Conservation (phyloP, 1,140 invertebrate genomes). For the Sitobion miscanthi region DNA sequence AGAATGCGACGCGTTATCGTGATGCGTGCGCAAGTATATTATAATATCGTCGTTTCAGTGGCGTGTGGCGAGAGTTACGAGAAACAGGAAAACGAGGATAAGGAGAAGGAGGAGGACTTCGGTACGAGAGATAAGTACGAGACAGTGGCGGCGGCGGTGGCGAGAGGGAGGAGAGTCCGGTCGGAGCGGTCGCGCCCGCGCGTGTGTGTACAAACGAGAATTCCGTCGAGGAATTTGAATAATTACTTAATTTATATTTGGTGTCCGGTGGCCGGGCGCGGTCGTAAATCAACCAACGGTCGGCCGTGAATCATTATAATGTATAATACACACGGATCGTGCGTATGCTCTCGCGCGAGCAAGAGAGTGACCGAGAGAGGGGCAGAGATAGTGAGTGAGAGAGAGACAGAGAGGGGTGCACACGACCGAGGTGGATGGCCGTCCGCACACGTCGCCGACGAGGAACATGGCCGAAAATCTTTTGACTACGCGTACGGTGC, state of each 20-base stretch:
- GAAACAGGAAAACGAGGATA: background rate
- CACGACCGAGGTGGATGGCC: background rate
- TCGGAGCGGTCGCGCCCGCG: background rate
- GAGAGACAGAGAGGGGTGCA: background rate
- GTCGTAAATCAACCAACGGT: slow-evolving; percentile 50
- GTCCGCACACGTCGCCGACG: background rate
- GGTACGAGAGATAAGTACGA: background rate
- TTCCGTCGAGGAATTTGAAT: slow-evolving; percentile 54
- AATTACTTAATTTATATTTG: slow-evolving; percentile 56
- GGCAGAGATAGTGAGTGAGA: background rate
- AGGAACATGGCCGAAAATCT: slow-evolving; percentile 36
- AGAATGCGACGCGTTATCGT: background rate
- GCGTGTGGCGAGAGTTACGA: background rate
- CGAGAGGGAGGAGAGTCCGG: background rate
- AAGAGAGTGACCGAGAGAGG: background rate
- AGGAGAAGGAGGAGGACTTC: background rate
- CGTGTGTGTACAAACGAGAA: slow-evolving; percentile 29
- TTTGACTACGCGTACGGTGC: background rate
- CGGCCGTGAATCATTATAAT: slow-evolving; percentile 44
- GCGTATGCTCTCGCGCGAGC: background rate
- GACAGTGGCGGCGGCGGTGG: background rate
- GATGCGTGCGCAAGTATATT: background rate
- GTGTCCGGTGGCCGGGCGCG: slow-evolving; percentile 40
- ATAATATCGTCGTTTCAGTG: background rate
- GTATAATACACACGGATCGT: background rate